Conservation (phyloP, 2,797 vertebrate genomes). For the Pseudocheirus occidentalis region DNA sequence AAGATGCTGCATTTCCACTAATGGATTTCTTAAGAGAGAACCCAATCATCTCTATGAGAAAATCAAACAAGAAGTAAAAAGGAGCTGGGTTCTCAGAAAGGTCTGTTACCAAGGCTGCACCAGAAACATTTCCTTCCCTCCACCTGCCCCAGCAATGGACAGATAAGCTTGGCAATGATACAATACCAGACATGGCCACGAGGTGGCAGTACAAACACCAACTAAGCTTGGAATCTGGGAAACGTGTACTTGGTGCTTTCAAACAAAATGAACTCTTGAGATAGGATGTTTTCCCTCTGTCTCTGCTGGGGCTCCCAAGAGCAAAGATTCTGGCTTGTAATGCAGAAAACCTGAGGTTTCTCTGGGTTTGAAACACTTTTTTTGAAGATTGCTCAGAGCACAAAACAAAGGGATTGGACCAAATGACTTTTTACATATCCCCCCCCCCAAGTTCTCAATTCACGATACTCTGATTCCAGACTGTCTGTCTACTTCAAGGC, state of each 20-base stretch:
- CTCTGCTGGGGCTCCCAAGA: neutral
- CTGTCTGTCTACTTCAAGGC: neutral
- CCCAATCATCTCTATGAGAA: neutral
- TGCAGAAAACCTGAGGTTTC: neutral
- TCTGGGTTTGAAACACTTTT: neutral
- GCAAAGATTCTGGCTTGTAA: neutral
- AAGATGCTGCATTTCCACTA: neutral
- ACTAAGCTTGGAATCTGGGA: neutral
- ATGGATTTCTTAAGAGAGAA: neutral
- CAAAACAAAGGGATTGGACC: neutral
- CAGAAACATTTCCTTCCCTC: neutral
- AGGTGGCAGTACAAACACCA: neutral
- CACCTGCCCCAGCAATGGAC: neutral
- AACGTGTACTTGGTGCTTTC: neutral
- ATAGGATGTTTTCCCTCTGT: neutral
- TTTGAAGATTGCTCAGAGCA: neutral
- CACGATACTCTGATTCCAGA: neutral
- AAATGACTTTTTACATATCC: neutral
- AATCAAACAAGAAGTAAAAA: neutral
- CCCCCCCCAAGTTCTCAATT: neutral
- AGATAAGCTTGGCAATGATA: neutral
- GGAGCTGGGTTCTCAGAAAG: neutral
- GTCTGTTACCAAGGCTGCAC: neutral
- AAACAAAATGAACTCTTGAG: neutral
- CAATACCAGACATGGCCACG: neutral